These are phyloP conservation scores for Sitobion miscanthi DNA, from an alignment of 1,140 invertebrate species.

Conservation along the genomic window DNA sequence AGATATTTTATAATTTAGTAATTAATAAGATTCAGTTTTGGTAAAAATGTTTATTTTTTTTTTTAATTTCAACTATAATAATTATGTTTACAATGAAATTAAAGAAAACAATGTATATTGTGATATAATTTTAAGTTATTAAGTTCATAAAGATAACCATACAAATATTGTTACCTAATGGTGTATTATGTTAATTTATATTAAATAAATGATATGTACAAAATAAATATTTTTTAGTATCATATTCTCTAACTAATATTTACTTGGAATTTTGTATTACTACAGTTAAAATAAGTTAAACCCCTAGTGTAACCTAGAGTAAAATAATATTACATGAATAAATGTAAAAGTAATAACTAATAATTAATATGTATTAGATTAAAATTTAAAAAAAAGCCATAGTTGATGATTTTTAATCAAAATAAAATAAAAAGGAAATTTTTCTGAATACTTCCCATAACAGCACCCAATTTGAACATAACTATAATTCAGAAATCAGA, in stretches of 20 bases:
- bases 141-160: not conserved
- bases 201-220: not conserved
- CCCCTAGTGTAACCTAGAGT: not conserved
- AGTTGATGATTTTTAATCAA: not conserved
- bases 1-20: not conserved
- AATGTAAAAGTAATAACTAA: not conserved
- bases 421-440: not conserved
- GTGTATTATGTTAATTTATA: not conserved
- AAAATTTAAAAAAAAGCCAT: not conserved
- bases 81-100: not conserved
- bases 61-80: not conserved
- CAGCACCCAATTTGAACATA: not conserved
- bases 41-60: not conserved
- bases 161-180: not conserved
- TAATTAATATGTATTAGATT: not conserved
- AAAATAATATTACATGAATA: not conserved
- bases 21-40: not conserved
- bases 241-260: not conserved
- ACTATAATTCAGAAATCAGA: not conserved
- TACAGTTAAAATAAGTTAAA: too few species aligned
- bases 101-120: not conserved
- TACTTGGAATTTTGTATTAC: not conserved
- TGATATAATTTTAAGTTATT: conserved; percentile 8
- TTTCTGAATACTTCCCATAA: not conserved
- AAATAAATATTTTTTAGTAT: not conserved